Evolutionary conservation across 64 coral and sea anemone genomes (phyloP), one percentile per base, ranked within the genome.

Genomic region (Actinia tenebrosa): DNA sequence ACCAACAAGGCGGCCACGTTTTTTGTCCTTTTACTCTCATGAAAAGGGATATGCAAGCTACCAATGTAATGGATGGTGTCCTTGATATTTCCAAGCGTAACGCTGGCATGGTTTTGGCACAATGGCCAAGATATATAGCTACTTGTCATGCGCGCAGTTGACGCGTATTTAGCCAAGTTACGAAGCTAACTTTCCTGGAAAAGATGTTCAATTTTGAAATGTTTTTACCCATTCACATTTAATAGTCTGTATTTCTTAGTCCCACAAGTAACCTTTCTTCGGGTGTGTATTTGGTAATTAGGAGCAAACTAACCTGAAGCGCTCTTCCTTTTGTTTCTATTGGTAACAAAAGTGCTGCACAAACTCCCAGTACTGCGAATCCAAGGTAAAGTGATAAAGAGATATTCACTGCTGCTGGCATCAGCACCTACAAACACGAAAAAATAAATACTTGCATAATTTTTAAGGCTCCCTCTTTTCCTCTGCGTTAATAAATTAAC

Each of bases 281-380:
- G 3, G 18, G 18, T 23, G 18, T 69, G 7, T 20, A 7, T n/a
- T 69, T 20, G 64, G 0, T 69, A 10, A 42, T 42, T 3, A 37
- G 25, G 19, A 23, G 10, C 3, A 2, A 22, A 81, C 83, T 86
- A 17, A 92, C 93, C 71, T 95, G 87, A 4, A 95, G 75, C 1
- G 93, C 89, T 45, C 94, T 69, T 60, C 91, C 94, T 90, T 93
- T 93, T 22, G 94, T 96, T 78, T 96, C 94, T 80, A 96, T 92
- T 17, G 94, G 94, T 4, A 96, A 77, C 56, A 96, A 66, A 19
- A 92, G 58, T 9, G 87, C 90, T 82, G 91, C 86, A 62, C 87
- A 16, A 53, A 96, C 56, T 13, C 88, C 94, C 46, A 93, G 56
- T 5, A 88, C 80, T 18, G 94, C 87, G 62, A 93, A 86, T 11